A percentile compares a stretch with the other conserved stretches of the same genome.
Conservation (phyloP, 2,888 invertebrate genomes). For the Boloria selene region DNA sequence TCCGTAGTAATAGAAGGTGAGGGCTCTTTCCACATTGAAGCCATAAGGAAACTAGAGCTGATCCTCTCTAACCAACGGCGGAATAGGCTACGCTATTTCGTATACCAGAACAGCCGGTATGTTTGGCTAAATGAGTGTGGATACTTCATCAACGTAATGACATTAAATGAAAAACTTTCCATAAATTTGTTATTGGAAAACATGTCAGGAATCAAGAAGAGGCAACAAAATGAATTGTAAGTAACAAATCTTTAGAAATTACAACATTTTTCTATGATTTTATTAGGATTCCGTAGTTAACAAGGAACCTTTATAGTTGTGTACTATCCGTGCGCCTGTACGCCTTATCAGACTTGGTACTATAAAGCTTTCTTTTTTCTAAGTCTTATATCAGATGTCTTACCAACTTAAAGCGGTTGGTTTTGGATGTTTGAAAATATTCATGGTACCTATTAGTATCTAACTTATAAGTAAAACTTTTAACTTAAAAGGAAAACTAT, state of each 20-base stretch:
- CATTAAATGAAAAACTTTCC: constrained; percentile 74
- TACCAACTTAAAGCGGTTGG: no score
- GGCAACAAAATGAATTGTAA: constrained; percentile 83
- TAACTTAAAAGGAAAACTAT: no score
- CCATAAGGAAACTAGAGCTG: constrained; percentile 68
- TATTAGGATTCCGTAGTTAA: not conserved
- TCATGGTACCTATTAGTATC: no score
- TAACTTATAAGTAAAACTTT: no score
- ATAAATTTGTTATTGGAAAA: constrained; percentile 78
- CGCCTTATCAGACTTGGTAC: no score
- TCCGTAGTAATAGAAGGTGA: constrained; percentile 75
- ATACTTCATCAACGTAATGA: constrained; percentile 72
- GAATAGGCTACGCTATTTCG: constrained; percentile 77
- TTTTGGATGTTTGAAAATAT: no score
- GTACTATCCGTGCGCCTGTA: no score
- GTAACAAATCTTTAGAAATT: no score
- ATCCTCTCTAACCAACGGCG: constrained; percentile 70
- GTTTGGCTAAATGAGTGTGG: constrained; percentile 79
- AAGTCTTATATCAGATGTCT: no score
- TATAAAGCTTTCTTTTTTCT: no score
- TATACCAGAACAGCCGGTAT: constrained; percentile 81
- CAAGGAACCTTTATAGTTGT: no score
- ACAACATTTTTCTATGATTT: no score
- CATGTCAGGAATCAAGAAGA: constrained; percentile 76
- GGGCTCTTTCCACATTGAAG: constrained; percentile 69